Conservation (phyloP, 2,888 invertebrate genomes). For the Frankliniella intonsa region DNA sequence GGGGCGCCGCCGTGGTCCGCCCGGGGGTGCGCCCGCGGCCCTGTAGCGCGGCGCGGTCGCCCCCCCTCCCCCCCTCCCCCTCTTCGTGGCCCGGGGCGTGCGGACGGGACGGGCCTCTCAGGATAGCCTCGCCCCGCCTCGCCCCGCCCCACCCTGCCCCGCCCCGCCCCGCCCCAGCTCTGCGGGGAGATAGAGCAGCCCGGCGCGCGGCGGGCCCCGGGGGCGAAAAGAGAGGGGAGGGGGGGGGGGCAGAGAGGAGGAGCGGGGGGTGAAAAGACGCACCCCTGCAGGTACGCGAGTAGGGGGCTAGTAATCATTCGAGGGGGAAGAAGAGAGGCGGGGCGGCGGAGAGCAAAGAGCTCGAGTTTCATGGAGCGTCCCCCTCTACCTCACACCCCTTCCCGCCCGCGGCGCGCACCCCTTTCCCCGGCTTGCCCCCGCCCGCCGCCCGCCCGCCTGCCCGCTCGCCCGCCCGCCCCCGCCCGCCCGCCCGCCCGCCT, state of each 20-base stretch:
- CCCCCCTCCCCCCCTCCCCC: neutral
- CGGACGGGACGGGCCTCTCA: neutral
- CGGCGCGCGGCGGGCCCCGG: neutral
- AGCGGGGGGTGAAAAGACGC: neutral
- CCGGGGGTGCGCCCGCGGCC: neutral
- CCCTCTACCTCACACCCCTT: conserved; percentile 25
- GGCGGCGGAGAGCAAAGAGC: conserved; percentile 29
- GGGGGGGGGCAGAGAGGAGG: neutral
- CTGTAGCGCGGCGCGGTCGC: neutral
- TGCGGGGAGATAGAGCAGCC: neutral
- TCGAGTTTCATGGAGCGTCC: conserved; percentile 27
- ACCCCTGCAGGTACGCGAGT: conserved; percentile 10
- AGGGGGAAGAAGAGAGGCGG: conserved; percentile 25
- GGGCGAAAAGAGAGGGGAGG: neutral
- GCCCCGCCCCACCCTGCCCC: neutral
- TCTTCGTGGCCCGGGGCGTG: neutral
- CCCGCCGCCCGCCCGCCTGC: neutral
- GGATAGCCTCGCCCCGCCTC: neutral
- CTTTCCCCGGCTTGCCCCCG: neutral
- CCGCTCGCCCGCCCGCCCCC: neutral
- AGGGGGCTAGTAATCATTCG: conserved; percentile 3
- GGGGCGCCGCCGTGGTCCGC: neutral
- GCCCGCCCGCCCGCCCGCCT: neutral
- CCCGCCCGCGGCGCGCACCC: conserved; percentile 30
- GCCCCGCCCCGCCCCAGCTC: neutral